phyloP scores from a whole-genome alignment of 2,797 vertebrate genomes.

The Acanthornis magna region DNA sequence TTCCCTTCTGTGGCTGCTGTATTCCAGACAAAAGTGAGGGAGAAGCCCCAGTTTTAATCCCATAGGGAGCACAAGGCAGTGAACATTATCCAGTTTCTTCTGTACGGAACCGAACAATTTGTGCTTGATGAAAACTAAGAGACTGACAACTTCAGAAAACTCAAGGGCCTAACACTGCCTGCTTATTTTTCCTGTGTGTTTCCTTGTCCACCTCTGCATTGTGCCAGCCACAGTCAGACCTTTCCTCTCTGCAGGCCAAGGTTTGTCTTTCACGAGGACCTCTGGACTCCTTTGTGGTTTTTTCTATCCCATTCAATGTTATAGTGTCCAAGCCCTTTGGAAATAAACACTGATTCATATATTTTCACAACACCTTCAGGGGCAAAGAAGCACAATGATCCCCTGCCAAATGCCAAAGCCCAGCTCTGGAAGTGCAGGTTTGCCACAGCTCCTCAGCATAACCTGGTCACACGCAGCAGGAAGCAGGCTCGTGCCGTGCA shows the following conservation, averaged over 20 bases:
- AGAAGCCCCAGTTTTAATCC: neutral
- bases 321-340: neutral
- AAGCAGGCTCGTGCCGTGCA: neutral
- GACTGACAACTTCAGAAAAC: neutral
- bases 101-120: neutral
- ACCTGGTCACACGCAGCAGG: neutral
- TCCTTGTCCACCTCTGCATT: neutral
- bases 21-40: neutral
- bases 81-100: neutral
- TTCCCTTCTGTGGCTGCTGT: neutral
- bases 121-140: neutral
- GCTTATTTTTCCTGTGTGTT: neutral
- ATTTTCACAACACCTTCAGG: slow-evolving; percentile 13
- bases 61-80: neutral
- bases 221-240: neutral
- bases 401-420: neutral
- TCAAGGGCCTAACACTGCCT: neutral
- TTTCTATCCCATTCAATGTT: neutral
- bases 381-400: neutral
- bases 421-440: neutral
- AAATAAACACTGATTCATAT: neutral
- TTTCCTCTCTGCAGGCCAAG: neutral
- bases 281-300: neutral
- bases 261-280: neutral
- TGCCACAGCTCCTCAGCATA: neutral